phyloP scores from a whole-genome alignment of 2,888 invertebrate species.

The Gnatocerus cornutus region DNA sequence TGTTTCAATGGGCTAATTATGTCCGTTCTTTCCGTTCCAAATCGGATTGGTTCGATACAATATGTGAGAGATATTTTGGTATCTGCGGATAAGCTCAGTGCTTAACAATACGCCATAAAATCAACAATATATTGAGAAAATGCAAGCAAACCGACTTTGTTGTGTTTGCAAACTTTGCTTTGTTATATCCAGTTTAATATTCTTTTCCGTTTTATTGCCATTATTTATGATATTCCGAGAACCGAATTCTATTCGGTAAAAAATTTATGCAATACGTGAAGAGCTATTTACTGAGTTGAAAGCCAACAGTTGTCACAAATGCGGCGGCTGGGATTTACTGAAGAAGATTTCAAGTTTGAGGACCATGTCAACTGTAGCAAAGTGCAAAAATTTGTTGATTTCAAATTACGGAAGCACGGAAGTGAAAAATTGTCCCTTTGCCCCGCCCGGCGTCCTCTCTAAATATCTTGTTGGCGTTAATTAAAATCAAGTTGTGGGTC shows the following conservation, averaged over 20 bases:
- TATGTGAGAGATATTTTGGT: slow-evolving; percentile 41
- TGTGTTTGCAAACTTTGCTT: slow-evolving; percentile 40
- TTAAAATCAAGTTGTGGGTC: slow-evolving; percentile 48
- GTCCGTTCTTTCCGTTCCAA: neutral
- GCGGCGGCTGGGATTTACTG: neutral
- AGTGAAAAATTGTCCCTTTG: neutral
- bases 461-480: slow-evolving; percentile 43
- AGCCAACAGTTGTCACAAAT: slow-evolving; percentile 4
- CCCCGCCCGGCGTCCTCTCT: slow-evolving; percentile 23
- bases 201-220: slow-evolving; percentile 38
- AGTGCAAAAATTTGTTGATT: no score
- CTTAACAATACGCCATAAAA: slow-evolving; percentile 45
- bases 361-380: no score
- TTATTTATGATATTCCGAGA: slow-evolving; percentile 26
- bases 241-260: slow-evolving; percentile 20
- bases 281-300: neutral
- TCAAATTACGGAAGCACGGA: no score
- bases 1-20: neutral
- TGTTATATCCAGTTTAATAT: slow-evolving; percentile 43
- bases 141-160: slow-evolving; percentile 39
- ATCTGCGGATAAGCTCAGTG: slow-evolving; percentile 39
- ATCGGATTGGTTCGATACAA: slow-evolving; percentile 19
- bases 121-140: slow-evolving; percentile 47
- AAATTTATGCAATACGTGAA: slow-evolving; percentile 21
- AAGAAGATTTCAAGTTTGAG: neutral